Percentiles rank a stretch among this genome's conserved stretches.
These are phyloP conservation scores for Tenthredo livida DNA, from an alignment of 2,888 invertebrate genomes.

Conservation along the genomic window DNA sequence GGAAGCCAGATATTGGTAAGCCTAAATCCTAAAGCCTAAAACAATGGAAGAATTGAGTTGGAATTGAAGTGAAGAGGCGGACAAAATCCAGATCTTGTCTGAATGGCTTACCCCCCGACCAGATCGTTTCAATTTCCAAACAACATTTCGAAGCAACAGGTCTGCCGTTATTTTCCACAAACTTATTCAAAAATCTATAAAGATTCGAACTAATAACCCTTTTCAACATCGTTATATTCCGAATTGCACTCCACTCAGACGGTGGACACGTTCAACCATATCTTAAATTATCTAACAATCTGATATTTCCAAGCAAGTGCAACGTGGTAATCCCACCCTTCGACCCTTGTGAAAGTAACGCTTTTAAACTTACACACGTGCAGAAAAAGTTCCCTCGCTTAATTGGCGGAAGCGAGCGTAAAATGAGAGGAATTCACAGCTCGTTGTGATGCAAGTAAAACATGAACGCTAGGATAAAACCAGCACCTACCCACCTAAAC, in stretches of 20 bases:
- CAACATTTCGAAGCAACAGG: conserved; percentile 55
- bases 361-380: not conserved
- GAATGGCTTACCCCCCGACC: conserved; percentile 46
- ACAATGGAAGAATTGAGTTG: conserved; percentile 53
- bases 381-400: conserved; percentile 12
- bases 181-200: conserved; percentile 22
- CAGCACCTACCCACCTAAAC: not conserved
- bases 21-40: conserved; percentile 51
- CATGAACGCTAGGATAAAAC: conserved; percentile 22
- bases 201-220: conserved; percentile 20
- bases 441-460: conserved; percentile 27
- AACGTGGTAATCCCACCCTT: not conserved
- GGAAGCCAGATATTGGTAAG: conserved; percentile 54
- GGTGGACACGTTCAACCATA: not conserved
- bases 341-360: not conserved
- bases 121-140: conserved; percentile 49
- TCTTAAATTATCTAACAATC: not conserved
- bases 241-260: not conserved
- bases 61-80: conserved; percentile 50
- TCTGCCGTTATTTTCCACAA: conserved; percentile 39
- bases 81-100: conserved; percentile 52
- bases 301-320: not conserved
- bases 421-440: conserved; percentile 27
- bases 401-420: conserved; percentile 25
- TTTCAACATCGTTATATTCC: not conserved